A percentile compares a stretch with the other conserved stretches of the same genome.
Conservation (phyloP, 2,888 invertebrate species). For the Norana najaformis region DNA sequence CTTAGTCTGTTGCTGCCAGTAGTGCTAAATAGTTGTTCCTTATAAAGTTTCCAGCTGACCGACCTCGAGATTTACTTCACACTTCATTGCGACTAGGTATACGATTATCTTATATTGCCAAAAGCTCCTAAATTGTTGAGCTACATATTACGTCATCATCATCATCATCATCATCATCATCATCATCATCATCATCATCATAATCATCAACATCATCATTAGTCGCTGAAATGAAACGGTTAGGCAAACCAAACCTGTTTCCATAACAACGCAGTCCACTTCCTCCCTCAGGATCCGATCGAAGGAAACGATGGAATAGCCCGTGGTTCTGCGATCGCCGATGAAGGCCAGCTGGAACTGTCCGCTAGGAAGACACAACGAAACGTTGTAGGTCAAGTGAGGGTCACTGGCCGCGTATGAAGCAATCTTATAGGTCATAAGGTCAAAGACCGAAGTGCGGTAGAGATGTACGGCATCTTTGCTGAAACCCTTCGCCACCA, state of each 20-base stretch:
- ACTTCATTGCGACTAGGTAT: too few species aligned
- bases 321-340: background rate
- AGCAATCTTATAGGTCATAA: background rate
- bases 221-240: background rate
- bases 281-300: background rate
- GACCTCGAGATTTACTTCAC: too few species aligned
- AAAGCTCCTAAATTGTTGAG: too few species aligned
- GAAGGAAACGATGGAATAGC: background rate
- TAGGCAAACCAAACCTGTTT: background rate
- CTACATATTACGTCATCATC: too few species aligned
- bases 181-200: too few species aligned
- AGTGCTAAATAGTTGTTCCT: too few species aligned
- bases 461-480: background rate
- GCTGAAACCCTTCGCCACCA: background rate
- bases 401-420: background rate
- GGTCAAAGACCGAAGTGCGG: background rate
- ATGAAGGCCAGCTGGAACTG: background rate
- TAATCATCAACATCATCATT: too few species aligned
- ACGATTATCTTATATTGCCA: too few species aligned
- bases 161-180: too few species aligned
- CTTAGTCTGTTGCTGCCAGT: too few species aligned
- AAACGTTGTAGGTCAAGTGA: background rate
- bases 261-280: background rate
- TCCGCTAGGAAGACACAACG: background rate
- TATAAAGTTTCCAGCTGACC: too few species aligned